Evolutionary conservation across 30 jellyfish, hydroid and myxozoan genomes (phyloP), one percentile per base, ranked within the genome.

Genomic region (Pelagia noctiluca): DNA sequence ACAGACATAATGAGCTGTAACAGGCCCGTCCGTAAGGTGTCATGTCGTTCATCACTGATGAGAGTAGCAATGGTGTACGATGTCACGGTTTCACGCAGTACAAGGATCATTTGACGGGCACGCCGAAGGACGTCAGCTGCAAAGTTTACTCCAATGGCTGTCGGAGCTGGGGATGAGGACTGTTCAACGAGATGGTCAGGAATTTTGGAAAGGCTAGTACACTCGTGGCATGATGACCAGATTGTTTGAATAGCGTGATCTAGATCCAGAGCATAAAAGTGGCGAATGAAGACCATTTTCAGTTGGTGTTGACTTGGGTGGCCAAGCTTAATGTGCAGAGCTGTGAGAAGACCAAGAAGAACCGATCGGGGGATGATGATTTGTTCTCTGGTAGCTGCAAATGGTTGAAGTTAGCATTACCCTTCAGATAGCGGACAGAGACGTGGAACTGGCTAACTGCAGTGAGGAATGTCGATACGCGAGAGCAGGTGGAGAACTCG

Each of bases 111-210:
- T 69, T 68, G 89, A 22, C 76, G 78, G 49, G 19, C n/a, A 53
- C 91, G 75, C 21, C 53, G 49, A 34, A 63, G 66, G 21, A 80
- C 71, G 54, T 80, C 91, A 35, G 91, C 78, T 23, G 91, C 86
- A 34, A 69, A 83, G 68, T 46, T 25, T 19, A 42, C 49, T 29
- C 90, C 90, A 33, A 83, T 50, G n/a, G 47, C 68, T 64, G 22
- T 35, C 12, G 90, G 93, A 2, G 88, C 69, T 24, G 31, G 38
- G 2, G 50, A 31, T 5, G 93, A 22, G 22, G 82, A 8, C 50
- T 47, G 48, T 25, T 50, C 47, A 28, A 25, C 21, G 25, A 72
- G 46, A 24, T 35, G 63, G 19, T 50, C 57, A 48, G 90, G 89
- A 4, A 71, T 11, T 1, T 26, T 23, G 12, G 30, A 12, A 2